These are phyloP conservation scores for Microctenopoma lineatum DNA, from an alignment of 2,797 vertebrate genomes.

Conservation along the genomic window DNA sequence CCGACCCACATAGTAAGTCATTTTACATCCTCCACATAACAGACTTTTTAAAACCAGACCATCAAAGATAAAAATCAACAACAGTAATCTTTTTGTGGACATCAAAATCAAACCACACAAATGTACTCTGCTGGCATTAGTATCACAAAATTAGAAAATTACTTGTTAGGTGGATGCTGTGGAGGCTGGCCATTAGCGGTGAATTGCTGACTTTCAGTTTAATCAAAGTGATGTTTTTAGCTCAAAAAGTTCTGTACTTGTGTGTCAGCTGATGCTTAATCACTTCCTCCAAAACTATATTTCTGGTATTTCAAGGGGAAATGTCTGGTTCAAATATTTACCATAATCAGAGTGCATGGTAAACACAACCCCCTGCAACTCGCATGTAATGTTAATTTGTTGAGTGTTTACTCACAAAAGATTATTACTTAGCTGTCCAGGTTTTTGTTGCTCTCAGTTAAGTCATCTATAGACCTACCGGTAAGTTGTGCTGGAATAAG, in stretches of 20 bases:
- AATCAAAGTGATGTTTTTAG: not conserved
- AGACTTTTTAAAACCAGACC: not conserved
- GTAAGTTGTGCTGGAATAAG: too few relatives aligned
- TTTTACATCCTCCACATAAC: not conserved
- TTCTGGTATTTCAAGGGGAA: not conserved
- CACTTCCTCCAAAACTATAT: not conserved
- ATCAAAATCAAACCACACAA: not conserved
- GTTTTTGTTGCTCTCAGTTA: not conserved
- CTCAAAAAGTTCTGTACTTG: not conserved
- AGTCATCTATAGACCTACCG: not conserved
- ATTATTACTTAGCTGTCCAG: not conserved
- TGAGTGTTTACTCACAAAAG: not conserved
- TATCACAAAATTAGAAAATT: not conserved
- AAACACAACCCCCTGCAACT: not conserved
- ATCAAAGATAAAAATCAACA: not conserved
- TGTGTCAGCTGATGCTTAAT: not conserved
- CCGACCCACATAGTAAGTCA: slow-evolving; percentile 94
- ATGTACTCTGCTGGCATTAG: too few relatives aligned
- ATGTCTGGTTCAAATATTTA: not conserved
- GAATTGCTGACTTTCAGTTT: not conserved
- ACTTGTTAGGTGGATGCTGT: not conserved
- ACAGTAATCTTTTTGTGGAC: not conserved
- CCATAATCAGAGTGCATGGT: not conserved
- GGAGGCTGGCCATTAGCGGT: not conserved
- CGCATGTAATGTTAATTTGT: not conserved